Conservation (phyloP, 2,797 vertebrate species). For the Eospalax fontanierii region DNA sequence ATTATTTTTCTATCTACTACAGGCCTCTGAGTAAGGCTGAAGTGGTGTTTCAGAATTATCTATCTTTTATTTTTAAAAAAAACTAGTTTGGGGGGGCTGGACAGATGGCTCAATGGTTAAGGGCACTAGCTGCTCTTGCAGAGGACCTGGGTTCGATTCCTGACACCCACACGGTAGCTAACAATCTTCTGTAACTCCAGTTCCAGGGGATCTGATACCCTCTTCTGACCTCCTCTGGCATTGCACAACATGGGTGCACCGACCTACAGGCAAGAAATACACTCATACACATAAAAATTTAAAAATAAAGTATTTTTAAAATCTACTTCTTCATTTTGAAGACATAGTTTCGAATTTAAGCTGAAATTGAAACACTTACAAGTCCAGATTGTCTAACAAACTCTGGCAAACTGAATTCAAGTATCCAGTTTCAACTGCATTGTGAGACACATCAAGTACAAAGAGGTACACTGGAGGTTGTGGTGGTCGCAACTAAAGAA, state of each 20-base stretch:
- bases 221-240: too few relatives aligned
- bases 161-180: too few relatives aligned
- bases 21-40: constrained; percentile 5
- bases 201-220: too few relatives aligned
- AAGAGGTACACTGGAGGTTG: constrained; percentile 99
- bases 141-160: too few relatives aligned
- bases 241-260: too few relatives aligned
- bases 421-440: constrained; percentile 97
- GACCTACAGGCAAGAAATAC: too few relatives aligned
- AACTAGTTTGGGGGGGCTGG: too few relatives aligned
- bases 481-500: constrained; percentile 95
- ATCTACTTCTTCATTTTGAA: constrained; percentile 52
- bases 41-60: constrained; percentile 40
- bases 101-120: too few relatives aligned
- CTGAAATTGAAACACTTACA: constrained; percentile 91
- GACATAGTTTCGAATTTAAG: constrained; percentile 62
- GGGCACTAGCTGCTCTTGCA: too few relatives aligned
- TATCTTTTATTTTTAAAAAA: background rate
- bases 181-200: too few relatives aligned
- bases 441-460: constrained; percentile 97
- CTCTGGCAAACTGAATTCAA: constrained; percentile 96
- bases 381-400: constrained; percentile 96
- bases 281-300: background rate
- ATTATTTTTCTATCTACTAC: constrained; percentile 10
- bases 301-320: background rate